phyloP scores from a whole-genome alignment of 2,888 invertebrate species.

The Agrotis ipsilon region DNA sequence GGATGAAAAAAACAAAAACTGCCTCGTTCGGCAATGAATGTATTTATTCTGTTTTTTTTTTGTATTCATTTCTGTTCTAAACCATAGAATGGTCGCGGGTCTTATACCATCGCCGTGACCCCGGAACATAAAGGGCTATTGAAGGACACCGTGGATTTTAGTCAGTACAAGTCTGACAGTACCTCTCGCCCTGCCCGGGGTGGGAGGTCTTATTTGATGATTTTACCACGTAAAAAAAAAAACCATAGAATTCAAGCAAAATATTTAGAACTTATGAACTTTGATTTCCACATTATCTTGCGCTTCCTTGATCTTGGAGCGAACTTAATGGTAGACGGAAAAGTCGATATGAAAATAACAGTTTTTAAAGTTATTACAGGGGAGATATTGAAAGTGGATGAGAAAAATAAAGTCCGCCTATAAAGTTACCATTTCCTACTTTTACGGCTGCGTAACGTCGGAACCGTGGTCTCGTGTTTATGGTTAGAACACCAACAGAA shows the following conservation, averaged over 20 bases:
- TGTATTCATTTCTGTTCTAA: too few species aligned
- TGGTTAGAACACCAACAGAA: constrained; percentile 66
- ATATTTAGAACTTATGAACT: neutral
- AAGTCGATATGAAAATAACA: constrained; percentile 31
- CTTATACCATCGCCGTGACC: too few species aligned
- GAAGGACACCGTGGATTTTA: too few species aligned
- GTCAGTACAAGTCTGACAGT: too few species aligned
- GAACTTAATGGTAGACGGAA: constrained; percentile 16
- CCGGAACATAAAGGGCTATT: too few species aligned
- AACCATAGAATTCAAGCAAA: neutral
- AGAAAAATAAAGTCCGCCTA: constrained; percentile 37
- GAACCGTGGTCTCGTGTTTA: constrained; percentile 65
- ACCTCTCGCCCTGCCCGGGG: too few species aligned
- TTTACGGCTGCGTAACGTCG: constrained; percentile 55
- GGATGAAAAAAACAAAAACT: neutral
- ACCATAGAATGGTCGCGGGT: too few species aligned
- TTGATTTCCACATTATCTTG: constrained; percentile 14
- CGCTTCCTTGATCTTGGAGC: constrained; percentile 3
- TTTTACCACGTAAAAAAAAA: too few species aligned
- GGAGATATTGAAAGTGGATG: constrained; percentile 39
- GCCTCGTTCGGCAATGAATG: neutral
- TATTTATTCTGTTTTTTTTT: too few species aligned
- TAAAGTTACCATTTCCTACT: constrained; percentile 50
- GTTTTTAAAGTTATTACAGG: constrained; percentile 25
- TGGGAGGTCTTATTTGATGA: too few species aligned